These are phyloP conservation scores for Ceyx margarethae DNA, from an alignment of 2,113 vertebrate species.

Conservation along the genomic window DNA sequence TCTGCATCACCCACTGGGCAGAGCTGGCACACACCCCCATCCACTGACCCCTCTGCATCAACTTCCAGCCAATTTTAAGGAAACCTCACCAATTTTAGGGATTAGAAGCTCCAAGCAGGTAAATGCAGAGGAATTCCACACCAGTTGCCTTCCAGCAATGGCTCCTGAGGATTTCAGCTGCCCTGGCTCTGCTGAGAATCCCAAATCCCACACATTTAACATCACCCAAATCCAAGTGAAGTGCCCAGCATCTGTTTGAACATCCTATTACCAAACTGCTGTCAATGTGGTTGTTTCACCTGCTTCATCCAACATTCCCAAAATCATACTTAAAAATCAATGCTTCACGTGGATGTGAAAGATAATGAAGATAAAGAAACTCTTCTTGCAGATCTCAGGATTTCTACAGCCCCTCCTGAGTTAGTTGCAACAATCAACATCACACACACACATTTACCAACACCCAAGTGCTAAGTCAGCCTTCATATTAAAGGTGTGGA, in stretches of 20 bases:
- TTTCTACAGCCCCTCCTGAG: not conserved
- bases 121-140: not conserved
- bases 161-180: not conserved
- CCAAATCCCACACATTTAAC: not conserved
- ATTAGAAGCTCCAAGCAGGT: not conserved
- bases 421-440: not conserved
- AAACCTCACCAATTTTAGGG: not conserved
- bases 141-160: not conserved
- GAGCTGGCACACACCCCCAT: too few species aligned
- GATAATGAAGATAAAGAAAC: not conserved
- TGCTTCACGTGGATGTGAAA: not conserved
- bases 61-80: not conserved
- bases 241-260: not conserved
- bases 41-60: not conserved
- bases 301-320: not conserved
- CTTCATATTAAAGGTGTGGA: not conserved
- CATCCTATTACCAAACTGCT: not conserved
- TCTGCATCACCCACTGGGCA: not conserved
- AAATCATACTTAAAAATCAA: not conserved
- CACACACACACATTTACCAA: not conserved
- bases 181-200: not conserved
- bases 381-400: not conserved
- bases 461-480: not conserved
- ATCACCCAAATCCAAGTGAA: not conserved
- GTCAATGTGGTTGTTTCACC: not conserved